Conservation (phyloP, 1,140 invertebrate species). For the Ditylenchus dipsaci region DNA sequence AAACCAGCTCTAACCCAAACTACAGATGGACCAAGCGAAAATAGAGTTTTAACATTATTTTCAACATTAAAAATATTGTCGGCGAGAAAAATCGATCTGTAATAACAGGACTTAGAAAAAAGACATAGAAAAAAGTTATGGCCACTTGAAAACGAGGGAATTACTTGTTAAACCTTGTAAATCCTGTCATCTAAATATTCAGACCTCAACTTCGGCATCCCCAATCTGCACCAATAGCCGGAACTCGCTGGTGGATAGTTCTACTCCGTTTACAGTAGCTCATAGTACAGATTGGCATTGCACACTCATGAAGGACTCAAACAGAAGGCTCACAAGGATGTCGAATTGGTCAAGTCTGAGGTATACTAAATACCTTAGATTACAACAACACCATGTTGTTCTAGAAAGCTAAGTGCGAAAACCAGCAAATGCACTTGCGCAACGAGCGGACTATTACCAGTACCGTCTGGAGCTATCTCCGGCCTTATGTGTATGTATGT, state of each 20-base stretch:
- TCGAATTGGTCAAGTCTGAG: constrained; percentile 40
- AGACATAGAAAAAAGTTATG: too few relatives aligned
- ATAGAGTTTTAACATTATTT: too few relatives aligned
- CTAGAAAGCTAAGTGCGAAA: constrained; percentile 35
- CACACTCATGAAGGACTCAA: constrained; percentile 49
- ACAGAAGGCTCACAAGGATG: constrained; percentile 39
- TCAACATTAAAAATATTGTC: too few relatives aligned
- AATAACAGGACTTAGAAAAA: too few relatives aligned
- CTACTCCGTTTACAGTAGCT: constrained; percentile 28
- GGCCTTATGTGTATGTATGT: constrained; percentile 44
- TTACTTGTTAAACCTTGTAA: too few relatives aligned
- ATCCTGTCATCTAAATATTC: neutral
- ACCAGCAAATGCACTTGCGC: constrained; percentile 22
- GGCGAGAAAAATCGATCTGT: too few relatives aligned
- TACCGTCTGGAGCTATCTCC: constrained; percentile 35
- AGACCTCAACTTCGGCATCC: constrained; percentile 17
- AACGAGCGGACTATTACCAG: constrained; percentile 36
- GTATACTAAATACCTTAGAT: neutral
- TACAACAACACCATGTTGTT: constrained; percentile 3
- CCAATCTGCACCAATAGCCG: constrained; percentile 8
- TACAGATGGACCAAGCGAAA: too few relatives aligned
- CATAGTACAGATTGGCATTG: constrained; percentile 48
- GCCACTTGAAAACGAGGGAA: too few relatives aligned
- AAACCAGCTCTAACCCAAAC: too few relatives aligned
- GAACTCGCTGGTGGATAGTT: constrained; percentile 41